Conservation (phyloP, 2,888 invertebrate species). For the Tanytarsus gracilentus region DNA sequence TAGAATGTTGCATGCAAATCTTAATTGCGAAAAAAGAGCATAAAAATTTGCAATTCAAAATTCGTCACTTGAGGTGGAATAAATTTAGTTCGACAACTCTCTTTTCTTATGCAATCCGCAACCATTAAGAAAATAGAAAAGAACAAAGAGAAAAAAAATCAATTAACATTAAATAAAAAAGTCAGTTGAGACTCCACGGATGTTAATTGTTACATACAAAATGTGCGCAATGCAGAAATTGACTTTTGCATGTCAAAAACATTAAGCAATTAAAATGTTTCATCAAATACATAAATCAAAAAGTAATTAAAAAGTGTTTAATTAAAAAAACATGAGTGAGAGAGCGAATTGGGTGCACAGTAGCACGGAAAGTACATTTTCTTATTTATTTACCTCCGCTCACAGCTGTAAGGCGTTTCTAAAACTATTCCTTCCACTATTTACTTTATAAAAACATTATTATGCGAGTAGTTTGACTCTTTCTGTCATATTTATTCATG, state of each 20-base stretch:
- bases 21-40: neutral
- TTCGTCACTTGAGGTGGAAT: neutral
- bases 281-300: conserved; percentile 27
- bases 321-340: neutral
- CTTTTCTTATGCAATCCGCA: neutral
- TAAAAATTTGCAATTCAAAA: neutral
- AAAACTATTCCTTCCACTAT: no score
- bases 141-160: neutral
- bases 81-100: neutral
- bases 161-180: neutral
- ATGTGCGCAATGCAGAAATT: neutral
- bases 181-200: neutral
- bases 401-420: no score
- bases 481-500: conserved; percentile 26
- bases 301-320: conserved; percentile 27
- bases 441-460: no score
- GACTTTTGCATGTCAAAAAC: no score
- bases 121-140: no score
- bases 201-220: neutral
- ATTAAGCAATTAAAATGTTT: conserved; percentile 28
- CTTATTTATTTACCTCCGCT: no score
- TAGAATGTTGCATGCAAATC: neutral
- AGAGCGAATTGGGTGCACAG: neutral
- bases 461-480: no score
- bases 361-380: neutral